A percentile compares a stretch with the other conserved stretches of the same genome.
These are phyloP conservation scores for Drosophila nigrodunni DNA, from an alignment of 1,140 invertebrate genomes.

Conservation along the genomic window DNA sequence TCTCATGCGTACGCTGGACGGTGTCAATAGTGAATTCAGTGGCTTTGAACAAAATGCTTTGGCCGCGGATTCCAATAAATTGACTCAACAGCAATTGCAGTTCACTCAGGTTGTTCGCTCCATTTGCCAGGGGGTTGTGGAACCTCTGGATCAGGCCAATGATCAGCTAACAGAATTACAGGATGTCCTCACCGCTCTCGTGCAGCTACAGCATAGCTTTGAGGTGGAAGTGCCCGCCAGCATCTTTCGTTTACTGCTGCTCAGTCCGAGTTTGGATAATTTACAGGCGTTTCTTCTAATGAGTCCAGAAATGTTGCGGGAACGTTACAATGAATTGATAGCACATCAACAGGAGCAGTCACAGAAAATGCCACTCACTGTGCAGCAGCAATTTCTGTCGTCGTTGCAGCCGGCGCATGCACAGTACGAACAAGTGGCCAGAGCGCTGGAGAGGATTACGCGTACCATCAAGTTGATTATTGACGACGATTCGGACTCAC, in stretches of 20 bases:
- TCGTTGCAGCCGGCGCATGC: conserved; percentile 44
- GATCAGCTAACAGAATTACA: conserved; percentile 44
- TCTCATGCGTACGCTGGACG: conserved; percentile 48
- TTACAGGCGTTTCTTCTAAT: conserved; percentile 39
- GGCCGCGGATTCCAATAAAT: conserved; percentile 15
- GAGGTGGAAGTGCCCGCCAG: conserved; percentile 51
- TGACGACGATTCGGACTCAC: conserved; percentile 47
- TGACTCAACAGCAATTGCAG: conserved; percentile 63
- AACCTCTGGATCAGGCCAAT: conserved; percentile 30
- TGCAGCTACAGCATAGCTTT: conserved; percentile 48
- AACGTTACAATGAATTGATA: conserved; percentile 12
- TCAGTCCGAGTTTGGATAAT: conserved; percentile 45
- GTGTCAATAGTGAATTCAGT: conserved; percentile 38
- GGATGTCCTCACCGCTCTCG: conserved; percentile 26
- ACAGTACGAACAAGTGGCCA: conserved; percentile 44
- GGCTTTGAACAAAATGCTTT: conserved; percentile 55
- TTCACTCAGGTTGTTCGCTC: conserved; percentile 59
- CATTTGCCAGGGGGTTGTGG: conserved; percentile 49
- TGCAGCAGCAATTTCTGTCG: conserved; percentile 46
- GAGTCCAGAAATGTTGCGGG: conserved; percentile 7
- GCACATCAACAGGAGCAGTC: conserved; percentile 1
- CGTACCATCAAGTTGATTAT: conserved; percentile 44
- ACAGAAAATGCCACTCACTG: not conserved
- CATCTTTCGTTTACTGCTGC: conserved; percentile 49
- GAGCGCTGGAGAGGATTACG: conserved; percentile 19